Evolutionary conservation across 2,797 vertebrate species (phyloP).

Genomic region (Cirrhinus mrigala): DNA sequence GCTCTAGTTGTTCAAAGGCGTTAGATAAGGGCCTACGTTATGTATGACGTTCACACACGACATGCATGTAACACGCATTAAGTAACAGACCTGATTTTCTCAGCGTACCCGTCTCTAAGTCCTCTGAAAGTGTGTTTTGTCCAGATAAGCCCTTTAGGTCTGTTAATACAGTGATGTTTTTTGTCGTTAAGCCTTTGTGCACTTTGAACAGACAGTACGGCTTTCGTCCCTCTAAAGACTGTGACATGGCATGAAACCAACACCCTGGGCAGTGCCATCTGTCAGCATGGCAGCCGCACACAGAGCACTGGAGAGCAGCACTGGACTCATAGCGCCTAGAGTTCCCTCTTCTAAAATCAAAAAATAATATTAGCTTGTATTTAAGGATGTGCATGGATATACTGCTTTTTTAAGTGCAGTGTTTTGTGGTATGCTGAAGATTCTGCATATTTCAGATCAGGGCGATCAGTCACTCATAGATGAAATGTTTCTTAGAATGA

Average conservation of each 20-base stretch:
- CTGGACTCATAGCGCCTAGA: slow-evolving; percentile 10
- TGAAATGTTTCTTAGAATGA: slow-evolving; percentile 10
- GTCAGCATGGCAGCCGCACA: slow-evolving; percentile 54
- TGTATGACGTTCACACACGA: background rate
- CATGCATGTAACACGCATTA: background rate
- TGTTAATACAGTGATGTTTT: slow-evolving; percentile 36
- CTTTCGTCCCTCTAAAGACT: slow-evolving; percentile 43
- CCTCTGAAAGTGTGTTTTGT: slow-evolving; percentile 36
- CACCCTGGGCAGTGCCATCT: slow-evolving; percentile 60
- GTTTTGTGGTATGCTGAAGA: background rate
- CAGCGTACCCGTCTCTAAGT: background rate
- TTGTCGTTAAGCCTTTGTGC: slow-evolving; percentile 41
- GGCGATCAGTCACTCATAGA: background rate
- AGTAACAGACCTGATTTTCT: background rate
- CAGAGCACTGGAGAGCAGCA: slow-evolving; percentile 34
- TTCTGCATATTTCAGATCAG: background rate
- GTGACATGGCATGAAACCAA: slow-evolving; percentile 51
- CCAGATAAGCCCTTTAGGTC: slow-evolving; percentile 35
- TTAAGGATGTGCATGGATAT: background rate
- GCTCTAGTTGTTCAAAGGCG: background rate
- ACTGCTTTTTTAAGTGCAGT: background rate
- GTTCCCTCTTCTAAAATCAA: slow-evolving; percentile 31
- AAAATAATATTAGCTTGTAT: slow-evolving; percentile 42
- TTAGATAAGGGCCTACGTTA: background rate
- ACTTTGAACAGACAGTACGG: slow-evolving; percentile 39